Percentiles rank a stretch among this genome's conserved stretches.
phyloP scores from a whole-genome alignment of 2,888 invertebrate species.

The Julus scandinavius region DNA sequence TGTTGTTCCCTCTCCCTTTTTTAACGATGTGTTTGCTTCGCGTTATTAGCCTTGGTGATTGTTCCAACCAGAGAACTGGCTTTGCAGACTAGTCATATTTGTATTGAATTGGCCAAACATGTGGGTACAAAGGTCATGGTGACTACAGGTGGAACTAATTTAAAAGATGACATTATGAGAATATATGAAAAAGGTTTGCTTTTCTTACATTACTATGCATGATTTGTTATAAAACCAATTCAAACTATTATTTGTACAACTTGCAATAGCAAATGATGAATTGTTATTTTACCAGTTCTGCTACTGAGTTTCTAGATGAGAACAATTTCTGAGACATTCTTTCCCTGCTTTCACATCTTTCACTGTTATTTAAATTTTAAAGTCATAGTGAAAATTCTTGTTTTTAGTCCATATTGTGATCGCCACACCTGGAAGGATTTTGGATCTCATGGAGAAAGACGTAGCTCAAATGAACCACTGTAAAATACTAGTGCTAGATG shows the following conservation, averaged over 20 bases:
- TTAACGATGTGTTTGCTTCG: slow-evolving; percentile 55
- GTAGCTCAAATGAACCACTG: slow-evolving; percentile 95
- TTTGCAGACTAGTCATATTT: slow-evolving; percentile 98
- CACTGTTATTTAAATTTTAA: background rate
- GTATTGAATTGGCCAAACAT: slow-evolving; percentile 98
- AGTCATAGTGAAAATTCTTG: slow-evolving; percentile 54
- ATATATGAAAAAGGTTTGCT: slow-evolving; percentile 93
- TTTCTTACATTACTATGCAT: background rate
- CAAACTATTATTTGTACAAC: too few relatives aligned
- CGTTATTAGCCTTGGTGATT: slow-evolving; percentile 83
- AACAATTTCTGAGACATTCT: background rate
- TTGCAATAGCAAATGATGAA: background rate
- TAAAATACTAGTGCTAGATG: slow-evolving; percentile 96
- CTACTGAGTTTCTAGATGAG: slow-evolving; percentile 50
- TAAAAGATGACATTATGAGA: slow-evolving; percentile 98
- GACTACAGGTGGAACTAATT: slow-evolving; percentile 92
- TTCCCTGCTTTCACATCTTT: background rate
- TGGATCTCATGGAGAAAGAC: slow-evolving; percentile 99
- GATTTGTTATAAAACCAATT: too few relatives aligned
- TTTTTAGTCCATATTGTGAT: slow-evolving; percentile 94
- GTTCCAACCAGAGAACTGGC: slow-evolving; percentile 99
- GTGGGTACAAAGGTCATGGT: slow-evolving; percentile 98
- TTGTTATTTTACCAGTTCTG: slow-evolving; percentile 53
- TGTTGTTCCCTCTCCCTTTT: slow-evolving; percentile 38
- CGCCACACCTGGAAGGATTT: slow-evolving; percentile 98